Base-by-base conservation (phyloP, 2,888 invertebrate species). In the Cerastis rubricosa region DNA sequence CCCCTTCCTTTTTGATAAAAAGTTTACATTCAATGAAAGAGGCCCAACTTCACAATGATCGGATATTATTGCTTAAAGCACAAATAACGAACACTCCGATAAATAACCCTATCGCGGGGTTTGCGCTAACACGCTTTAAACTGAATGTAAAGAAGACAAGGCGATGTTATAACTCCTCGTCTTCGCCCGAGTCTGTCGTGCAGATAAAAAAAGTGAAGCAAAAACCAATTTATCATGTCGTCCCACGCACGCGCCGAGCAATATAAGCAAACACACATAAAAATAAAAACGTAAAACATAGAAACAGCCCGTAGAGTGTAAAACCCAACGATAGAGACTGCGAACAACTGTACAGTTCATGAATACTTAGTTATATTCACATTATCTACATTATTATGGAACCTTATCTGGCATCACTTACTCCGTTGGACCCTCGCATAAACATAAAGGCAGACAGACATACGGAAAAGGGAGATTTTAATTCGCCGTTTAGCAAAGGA, bases 321-420 rank as follows among this genome's bases (percentile, higher is more conserved):
- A 96, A 96, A 96, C 96, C 94, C 96, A 96, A 96, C 95, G 96
- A 96, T 95, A 94, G 92, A 92, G 93, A 95, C 94, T 91, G 92
- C 91, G 91, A 92, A 94, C 94, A 91, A 90, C 90, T 90, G 93
- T 93, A 94, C 95, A 93, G 93, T 92, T 93, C 93, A 93, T 92
- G 93, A 95, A 96, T 96, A 96, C 95, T 96, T 96, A 95, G 94
- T 94, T 93, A 94, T 96, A 96, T 96, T 96, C 96, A 96, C 96
- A 96, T 95, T 96, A 96, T 96, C 96, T 96, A 96, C 96, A 96
- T 92, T 92, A 93, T 92, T 92, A 93, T 92, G 94, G 95, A 96
- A 95, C 96, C 96, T 95, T 94, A 96, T 96, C 96, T 96, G 96
- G 95, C 89, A 91, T 91, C 91, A 92, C 92, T 91, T 91, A 91